Percentiles rank a stretch among this genome's conserved stretches.
These are phyloP conservation scores for Drosophila repletoides DNA, from an alignment of 1,140 invertebrate species.

Conservation along the genomic window DNA sequence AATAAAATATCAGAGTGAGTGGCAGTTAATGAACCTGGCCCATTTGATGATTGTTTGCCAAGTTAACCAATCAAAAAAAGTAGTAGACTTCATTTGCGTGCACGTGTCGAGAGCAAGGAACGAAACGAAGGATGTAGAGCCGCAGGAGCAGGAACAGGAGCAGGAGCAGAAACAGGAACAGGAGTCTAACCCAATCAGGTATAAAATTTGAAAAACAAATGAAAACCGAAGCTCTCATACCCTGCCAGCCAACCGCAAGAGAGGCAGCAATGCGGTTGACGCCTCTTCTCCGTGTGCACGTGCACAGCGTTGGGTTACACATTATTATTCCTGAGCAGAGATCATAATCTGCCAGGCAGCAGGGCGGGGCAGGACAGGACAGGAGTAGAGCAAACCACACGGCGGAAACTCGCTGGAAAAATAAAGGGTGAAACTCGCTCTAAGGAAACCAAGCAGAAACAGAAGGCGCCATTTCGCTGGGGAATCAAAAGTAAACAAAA, in stretches of 20 bases:
- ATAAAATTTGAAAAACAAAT: constrained; percentile 21
- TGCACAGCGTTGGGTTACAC: not conserved
- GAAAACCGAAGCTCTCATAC: not conserved
- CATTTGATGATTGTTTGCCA: constrained; percentile 22
- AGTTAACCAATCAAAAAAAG: constrained; percentile 6
- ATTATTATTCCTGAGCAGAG: constrained; percentile 10
- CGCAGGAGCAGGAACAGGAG: too few species aligned
- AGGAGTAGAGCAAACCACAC: constrained; percentile 8
- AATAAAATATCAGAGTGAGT: not conserved
- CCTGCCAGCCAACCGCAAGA: not conserved
- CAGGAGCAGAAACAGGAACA: not conserved
- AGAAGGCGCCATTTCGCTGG: constrained; percentile 12
- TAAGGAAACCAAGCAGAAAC: not conserved
- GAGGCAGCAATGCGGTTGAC: constrained; percentile 12
- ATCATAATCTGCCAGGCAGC: constrained; percentile 28
- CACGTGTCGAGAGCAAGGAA: constrained; percentile 14
- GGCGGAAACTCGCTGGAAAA: not conserved
- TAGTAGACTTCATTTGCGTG: constrained; percentile 18
- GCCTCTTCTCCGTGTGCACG: constrained; percentile 14
- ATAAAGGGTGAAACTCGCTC: not conserved
- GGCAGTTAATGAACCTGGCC: constrained; percentile 36
- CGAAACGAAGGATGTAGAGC: not conserved
- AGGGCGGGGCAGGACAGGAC: too few species aligned
- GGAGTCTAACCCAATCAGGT: constrained; percentile 1
- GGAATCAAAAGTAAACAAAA: constrained; percentile 18